These are phyloP conservation scores for Tylochromis polylepis DNA, from an alignment of 2,113 vertebrate genomes.

Conservation along the genomic window DNA sequence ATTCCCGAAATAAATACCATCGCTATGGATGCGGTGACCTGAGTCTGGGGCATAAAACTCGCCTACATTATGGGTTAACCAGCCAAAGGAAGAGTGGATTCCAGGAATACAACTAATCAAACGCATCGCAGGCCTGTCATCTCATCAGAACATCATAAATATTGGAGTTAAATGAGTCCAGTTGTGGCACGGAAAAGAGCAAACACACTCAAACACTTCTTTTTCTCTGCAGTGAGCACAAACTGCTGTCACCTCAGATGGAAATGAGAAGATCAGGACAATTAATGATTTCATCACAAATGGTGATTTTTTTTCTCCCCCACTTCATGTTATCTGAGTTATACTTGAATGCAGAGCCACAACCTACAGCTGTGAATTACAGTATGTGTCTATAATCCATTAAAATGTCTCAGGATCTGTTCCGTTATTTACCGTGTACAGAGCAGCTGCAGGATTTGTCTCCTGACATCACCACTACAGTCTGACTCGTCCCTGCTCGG, in stretches of 20 bases:
- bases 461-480: background rate
- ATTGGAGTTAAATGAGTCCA: background rate
- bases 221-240: background rate
- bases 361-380: background rate
- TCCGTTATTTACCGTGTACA: constrained; percentile 8
- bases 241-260: background rate
- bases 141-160: background rate
- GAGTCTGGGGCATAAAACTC: background rate
- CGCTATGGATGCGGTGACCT: background rate
- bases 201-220: background rate
- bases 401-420: background rate
- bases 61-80: background rate
- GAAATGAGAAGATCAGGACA: background rate
- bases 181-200: background rate
- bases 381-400: background rate
- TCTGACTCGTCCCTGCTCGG: background rate
- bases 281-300: background rate
- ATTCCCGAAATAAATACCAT: background rate
- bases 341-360: background rate
- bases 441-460: constrained; percentile 8
- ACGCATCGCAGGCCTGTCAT: background rate
- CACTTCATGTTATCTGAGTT: background rate
- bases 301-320: background rate
- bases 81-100: background rate
- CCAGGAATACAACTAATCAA: background rate